Conservation (phyloP, 2,888 invertebrate species). For the Liopterus haemorrhoidalis region DNA sequence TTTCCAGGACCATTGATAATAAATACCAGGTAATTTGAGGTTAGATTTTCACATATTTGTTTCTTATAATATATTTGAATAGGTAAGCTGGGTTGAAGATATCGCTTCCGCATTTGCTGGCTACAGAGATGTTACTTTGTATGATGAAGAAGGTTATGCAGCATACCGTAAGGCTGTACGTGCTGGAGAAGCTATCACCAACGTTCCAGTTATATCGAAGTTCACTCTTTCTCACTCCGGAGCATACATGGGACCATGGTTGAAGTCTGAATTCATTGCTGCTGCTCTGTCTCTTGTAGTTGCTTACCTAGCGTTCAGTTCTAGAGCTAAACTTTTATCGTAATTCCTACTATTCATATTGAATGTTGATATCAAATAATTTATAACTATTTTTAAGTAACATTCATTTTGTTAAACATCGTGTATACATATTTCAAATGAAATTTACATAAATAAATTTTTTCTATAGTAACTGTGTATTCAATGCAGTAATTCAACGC, state of each 20-base stretch:
- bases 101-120: slow-evolving; percentile 76
- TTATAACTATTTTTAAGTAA: no score
- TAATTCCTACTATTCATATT: slow-evolving; percentile 42
- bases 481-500: no score
- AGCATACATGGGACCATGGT: slow-evolving; percentile 86
- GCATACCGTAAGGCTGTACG: slow-evolving; percentile 76
- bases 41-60: slow-evolving; percentile 14
- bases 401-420: no score
- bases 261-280: slow-evolving; percentile 88
- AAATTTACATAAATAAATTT: no score
- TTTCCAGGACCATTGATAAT: slow-evolving; percentile 69
- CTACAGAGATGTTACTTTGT: slow-evolving; percentile 70
- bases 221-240: slow-evolving; percentile 68
- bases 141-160: slow-evolving; percentile 89
- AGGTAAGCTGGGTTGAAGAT: slow-evolving; percentile 94
- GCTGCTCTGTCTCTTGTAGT: slow-evolving; percentile 69
- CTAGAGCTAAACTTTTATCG: slow-evolving; percentile 72
- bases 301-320: slow-evolving; percentile 80
- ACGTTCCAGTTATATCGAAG: slow-evolving; percentile 64
- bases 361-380: no score
- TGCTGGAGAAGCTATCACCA: slow-evolving; percentile 60
- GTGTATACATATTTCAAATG: no score
- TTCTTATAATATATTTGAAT: slow-evolving; percentile 25
- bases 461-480: no score
- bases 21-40: slow-evolving; percentile 71